phyloP scores from a whole-genome alignment of 2,888 invertebrate genomes.

The Troglohyphantes excavatus region DNA sequence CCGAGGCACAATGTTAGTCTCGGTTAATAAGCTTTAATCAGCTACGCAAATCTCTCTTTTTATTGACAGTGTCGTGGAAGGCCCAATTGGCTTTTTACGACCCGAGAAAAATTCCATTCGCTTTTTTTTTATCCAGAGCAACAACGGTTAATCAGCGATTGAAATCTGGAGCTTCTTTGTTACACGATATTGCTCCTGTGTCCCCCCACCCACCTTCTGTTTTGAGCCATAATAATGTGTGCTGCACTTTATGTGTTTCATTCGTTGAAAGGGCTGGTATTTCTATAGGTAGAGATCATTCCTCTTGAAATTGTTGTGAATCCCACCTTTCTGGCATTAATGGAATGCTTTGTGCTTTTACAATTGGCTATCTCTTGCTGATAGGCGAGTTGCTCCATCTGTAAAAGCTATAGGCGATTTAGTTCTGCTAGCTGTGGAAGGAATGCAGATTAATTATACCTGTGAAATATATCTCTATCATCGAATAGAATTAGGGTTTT shows the following conservation, averaged over 20 bases:
- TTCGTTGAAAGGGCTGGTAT: conserved; percentile 26
- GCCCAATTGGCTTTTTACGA: conserved; percentile 73
- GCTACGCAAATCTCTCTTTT: conserved; percentile 74
- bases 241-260: not conserved
- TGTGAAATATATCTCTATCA: not conserved
- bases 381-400: not conserved
- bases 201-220: conserved; percentile 14
- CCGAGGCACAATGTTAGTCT: conserved; percentile 64
- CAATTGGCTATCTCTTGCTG: conserved; percentile 17
- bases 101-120: conserved; percentile 70
- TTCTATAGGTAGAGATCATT: conserved; percentile 31
- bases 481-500: too few relatives aligned
- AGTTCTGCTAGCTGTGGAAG: not conserved
- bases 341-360: conserved; percentile 15
- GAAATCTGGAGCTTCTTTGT: conserved; percentile 71
- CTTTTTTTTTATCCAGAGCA: conserved; percentile 37
- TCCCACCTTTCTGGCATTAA: not conserved
- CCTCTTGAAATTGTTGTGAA: conserved; percentile 18
- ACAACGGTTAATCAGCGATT: conserved; percentile 69
- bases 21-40: conserved; percentile 77
- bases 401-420: not conserved
- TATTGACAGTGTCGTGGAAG: conserved; percentile 69
- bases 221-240: conserved; percentile 20
- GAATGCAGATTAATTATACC: not conserved
- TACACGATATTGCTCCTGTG: conserved; percentile 21